Base-by-base conservation (phyloP, 2,113 vertebrate genomes). In the Corythornis madagascariensis region DNA sequence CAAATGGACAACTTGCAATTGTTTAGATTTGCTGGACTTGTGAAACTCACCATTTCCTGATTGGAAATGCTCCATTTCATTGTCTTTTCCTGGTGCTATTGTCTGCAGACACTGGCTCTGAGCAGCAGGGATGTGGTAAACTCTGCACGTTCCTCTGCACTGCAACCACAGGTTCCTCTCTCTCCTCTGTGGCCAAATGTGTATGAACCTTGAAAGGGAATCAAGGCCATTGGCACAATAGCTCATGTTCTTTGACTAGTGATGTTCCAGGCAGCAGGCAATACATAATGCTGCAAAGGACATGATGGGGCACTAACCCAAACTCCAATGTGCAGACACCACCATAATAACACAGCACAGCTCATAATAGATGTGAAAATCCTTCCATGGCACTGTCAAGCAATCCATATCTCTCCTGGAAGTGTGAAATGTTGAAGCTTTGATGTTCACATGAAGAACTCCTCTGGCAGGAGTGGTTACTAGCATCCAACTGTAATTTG, bases 371-470 rank as follows among this genome's bases (percentile, higher is more conserved):
- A 57, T 4, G 45, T 47, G 85, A 38, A 65, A 89, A 83, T 85
- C 72, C 42, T 90, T 85, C 81, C 47, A 25, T 8, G 69, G 63
- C 31, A 17, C 67, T 63, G 63, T 75, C 89, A 85, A 86, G 84
- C 81, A 95, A 71, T 94, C 91, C 70, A 9, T 77, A 59, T 61
- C 47, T 79, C 56, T 90, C 86, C 79, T 70, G 59, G 35, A 91
- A 95, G 84, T 11, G 50, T 77, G 89, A 93, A 93, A 86, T 70
- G 70, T 7, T 82, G 90, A 75, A 83, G 71, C 92, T 96, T 96
- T 94, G 86, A 96, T 94, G 90, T 94, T 86, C 63, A 48, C 67
- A 20, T 2, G n/a, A 79, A 93, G 86, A 91, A 57, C 29, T 90
- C 79, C 70, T 74, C 83, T 88, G 86, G 83, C 83, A 86, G 66